Conservation (phyloP, 1,140 invertebrate genomes). For the Drosophila sp. region DNA sequence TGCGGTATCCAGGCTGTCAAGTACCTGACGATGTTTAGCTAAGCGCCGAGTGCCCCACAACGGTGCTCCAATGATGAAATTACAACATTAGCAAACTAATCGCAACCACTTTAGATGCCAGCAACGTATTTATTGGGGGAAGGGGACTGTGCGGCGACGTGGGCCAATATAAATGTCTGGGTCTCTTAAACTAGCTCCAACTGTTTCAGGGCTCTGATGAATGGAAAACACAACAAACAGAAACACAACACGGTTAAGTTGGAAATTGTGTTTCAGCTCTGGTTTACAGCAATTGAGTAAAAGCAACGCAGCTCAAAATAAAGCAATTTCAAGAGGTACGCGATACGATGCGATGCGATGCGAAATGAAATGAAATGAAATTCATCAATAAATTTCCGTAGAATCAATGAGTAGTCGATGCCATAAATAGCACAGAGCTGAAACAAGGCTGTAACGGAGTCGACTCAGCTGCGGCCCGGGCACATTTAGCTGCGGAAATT, state of each 20-base stretch:
- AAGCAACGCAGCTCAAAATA: slow-evolving; percentile 47
- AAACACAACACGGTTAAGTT: slow-evolving; percentile 66
- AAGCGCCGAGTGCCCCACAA: slow-evolving; percentile 54
- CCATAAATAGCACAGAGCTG: slow-evolving; percentile 64
- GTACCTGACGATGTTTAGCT: slow-evolving; percentile 81
- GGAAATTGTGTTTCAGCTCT: slow-evolving; percentile 62
- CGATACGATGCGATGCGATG: background rate
- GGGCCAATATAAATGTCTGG: slow-evolving; percentile 45
- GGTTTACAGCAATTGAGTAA: slow-evolving; percentile 28
- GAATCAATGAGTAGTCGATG: slow-evolving; percentile 48
- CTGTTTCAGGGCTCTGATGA: slow-evolving; percentile 31
- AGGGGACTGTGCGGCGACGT: background rate
- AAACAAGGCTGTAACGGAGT: slow-evolving; percentile 41
- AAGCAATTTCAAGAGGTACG: slow-evolving; percentile 67
- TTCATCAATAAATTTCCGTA: slow-evolving; percentile 76
- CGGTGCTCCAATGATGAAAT: slow-evolving; percentile 77
- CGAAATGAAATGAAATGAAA: slow-evolving; percentile 72
- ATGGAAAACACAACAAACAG: slow-evolving; percentile 55
- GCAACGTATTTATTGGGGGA: slow-evolving; percentile 44
- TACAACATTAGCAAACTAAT: slow-evolving; percentile 83
- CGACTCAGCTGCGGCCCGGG: slow-evolving; percentile 34
- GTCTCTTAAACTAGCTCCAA: background rate
- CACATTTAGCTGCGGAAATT: slow-evolving; percentile 66
- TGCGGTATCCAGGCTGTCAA: slow-evolving; percentile 72
- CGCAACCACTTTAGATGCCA: slow-evolving; percentile 81